Evolutionary conservation across 2,113 vertebrate species (phyloP), one percentile per base, ranked within the genome.

Genomic region (Perccottus glenii): DNA sequence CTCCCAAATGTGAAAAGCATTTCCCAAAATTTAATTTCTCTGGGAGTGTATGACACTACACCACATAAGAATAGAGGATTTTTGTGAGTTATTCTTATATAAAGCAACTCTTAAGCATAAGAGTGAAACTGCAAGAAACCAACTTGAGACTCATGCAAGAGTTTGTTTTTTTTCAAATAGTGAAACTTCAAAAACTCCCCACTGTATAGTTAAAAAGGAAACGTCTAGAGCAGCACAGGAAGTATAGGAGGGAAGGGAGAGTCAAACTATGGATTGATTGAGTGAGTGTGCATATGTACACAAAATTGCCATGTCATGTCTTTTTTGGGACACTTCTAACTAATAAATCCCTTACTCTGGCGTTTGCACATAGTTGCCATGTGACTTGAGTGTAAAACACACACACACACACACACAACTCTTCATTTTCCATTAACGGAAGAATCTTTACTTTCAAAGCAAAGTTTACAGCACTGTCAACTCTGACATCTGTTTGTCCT

Each of bases 121-220:
- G 64, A 66, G 70, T 61, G 66, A 60, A 56, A 59, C 32, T 12
- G 61, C 61, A 16, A 58, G 67, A 60, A 66, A 80, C 68, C 65
- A 44, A 38, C 36, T 45, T 19, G 5, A 42, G 48, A 60, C 67
- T 73, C 76, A 78, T 50, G 75, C 80, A 83, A 81, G 67, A 82
- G 57, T 72, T 60, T 81, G 69, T 60, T 81, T 80, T 70, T 70
- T 38, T 67, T 70, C 77, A 45, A 69, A 70, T 60, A 75, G 48
- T 88, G 80, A 84, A 87, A 88, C 64, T 84, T 32, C 35, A 43
- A 71, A 88, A 87, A 88, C n/a, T 58, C 78, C 84, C 71, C 32
- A 32, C 52, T 52, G 77, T 83, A 48, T 42, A 67, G 62, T n/a
- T 58, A 59, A 44, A 69, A 78, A 57, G 68, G 75, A 78, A 85